Base-by-base conservation (phyloP, 2,113 vertebrate genomes). In the Seriola quinqueradiata region DNA sequence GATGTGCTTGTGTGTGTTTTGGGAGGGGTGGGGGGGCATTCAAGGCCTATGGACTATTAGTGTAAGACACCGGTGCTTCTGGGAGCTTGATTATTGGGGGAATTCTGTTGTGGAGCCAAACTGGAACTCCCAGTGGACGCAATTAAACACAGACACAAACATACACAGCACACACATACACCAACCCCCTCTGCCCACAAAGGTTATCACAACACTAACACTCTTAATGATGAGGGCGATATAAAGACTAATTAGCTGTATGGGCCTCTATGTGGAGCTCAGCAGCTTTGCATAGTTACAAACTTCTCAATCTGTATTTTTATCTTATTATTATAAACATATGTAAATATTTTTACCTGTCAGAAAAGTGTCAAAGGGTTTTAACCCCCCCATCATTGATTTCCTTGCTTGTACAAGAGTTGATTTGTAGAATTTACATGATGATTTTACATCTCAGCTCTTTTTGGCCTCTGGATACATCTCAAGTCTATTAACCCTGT, bases 101-200 rank as follows among this genome's bases (percentile, higher is more conserved):
- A 75, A 71, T 82, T 78, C 23, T 79, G 74, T 60, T 68, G 67
- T 71, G 17, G 59, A 83, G 64, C 42, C 60, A 73, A 82, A 50
- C 65, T 64, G 57, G 42, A 80, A 32, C 5, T 94, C 89, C 80
- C 88, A 64, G 40, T 17, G 58, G 84, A 87, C 60, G 70, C 70
- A 93, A 93, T 92, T 90, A 94, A 85, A 67, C 50, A 46, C 59
- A 75, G 28, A 68, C 68, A 58, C 23, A 71, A 11, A 58, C 42
- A 48, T 4, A 64, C 16, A 76, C 52, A 64, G 28, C 8, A 67
- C n/a, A 83, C 60, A 60, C 52, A 54, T 46, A 68, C 61, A 52
- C 65, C 48, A 17, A 75, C 5, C 60, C 25, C 68, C 7, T 14
- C 66, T n/a, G 38, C 40, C 36, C 52, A 77, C 58, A 55, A 82